Base-by-base conservation (phyloP, 2,888 invertebrate species). In the Ichneumoninae sp. region DNA sequence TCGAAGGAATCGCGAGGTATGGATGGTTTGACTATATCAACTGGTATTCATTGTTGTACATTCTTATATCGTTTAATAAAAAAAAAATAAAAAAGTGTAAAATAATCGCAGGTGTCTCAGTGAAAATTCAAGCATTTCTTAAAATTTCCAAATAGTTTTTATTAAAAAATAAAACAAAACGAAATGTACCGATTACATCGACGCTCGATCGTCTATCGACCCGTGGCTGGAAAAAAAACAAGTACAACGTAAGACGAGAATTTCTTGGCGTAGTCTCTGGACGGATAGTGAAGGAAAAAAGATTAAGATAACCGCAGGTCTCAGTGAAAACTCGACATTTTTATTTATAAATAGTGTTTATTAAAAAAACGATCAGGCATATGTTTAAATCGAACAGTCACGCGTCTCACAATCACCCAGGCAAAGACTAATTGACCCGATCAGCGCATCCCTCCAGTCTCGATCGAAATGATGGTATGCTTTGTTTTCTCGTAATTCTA, bases 161-260 rank as follows among this genome's bases (percentile, higher is more conserved):
- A 92, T 92, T 93, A 70, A 40, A 74, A 83, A 80, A 86, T 79
- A 84, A 85, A 92, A 86, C 92, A 91, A 13, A 82, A 75, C 65
- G 78, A 57, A 78, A 78, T 79, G 3, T 36, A 8, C 7, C 36
- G 36, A 36, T 36, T 8, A 36, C 7, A 36, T 36, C 8, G 6
- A 7, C 8, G 36, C 7, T 36, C 36, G 6, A 36, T 36, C 8
- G 36, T 36, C 8, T 7, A 36, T 36, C 6, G 36, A 7, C 7
- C 0, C 36, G 7, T 1, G 6, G 7, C 36, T 6, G 36, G 1
- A 36, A 22, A 71, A 16, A 6, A 68, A 71, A 7, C 10, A 92
- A 94, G 94, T 94, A 96, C 97, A 93, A 98, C 97, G 94, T 99
- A 99, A 0, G 99, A 98, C 2, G 99, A 99, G 95, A 99, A 99